Percentiles rank a stretch among this genome's conserved stretches.
These are phyloP conservation scores for Peromyscus eremicus DNA, from an alignment of 2,797 vertebrate genomes.

Conservation along the genomic window DNA sequence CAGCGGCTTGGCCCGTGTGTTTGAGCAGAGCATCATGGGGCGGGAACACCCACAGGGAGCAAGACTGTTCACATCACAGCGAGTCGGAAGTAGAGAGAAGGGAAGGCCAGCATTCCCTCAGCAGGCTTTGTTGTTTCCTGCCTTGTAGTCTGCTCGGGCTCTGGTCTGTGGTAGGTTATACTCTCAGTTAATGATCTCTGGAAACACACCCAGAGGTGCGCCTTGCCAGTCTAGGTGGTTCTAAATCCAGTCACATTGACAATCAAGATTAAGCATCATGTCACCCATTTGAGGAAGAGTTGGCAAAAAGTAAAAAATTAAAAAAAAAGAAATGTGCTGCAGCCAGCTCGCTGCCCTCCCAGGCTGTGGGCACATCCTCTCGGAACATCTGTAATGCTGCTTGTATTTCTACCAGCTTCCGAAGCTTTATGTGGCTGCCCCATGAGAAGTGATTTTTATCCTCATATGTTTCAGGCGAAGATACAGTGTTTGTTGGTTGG, in stretches of 20 bases:
- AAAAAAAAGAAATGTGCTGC: not conserved
- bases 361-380: not conserved
- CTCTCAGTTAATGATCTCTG: not conserved
- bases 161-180: not conserved
- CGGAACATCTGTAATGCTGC: rapidly evolving
- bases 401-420: rapidly evolving
- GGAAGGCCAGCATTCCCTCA: not conserved
- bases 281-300: not conserved
- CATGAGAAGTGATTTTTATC: not conserved
- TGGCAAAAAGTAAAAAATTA: not conserved
- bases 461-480: not conserved
- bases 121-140: not conserved
- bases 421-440: not conserved
- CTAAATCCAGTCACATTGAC: not conserved
- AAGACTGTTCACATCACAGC: not conserved
- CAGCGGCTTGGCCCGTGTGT: not conserved
- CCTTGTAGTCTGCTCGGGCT: not conserved
- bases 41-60: not conserved
- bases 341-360: not conserved
- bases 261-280: not conserved
- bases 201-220: not conserved
- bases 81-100: not conserved
- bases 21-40: not conserved
- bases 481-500: not conserved
- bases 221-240: not conserved